Percentiles rank a stretch among this genome's conserved stretches.
Evolutionary conservation across 2,113 vertebrate species (phyloP).

Genomic region (Hippocampus zosterae): DNA sequence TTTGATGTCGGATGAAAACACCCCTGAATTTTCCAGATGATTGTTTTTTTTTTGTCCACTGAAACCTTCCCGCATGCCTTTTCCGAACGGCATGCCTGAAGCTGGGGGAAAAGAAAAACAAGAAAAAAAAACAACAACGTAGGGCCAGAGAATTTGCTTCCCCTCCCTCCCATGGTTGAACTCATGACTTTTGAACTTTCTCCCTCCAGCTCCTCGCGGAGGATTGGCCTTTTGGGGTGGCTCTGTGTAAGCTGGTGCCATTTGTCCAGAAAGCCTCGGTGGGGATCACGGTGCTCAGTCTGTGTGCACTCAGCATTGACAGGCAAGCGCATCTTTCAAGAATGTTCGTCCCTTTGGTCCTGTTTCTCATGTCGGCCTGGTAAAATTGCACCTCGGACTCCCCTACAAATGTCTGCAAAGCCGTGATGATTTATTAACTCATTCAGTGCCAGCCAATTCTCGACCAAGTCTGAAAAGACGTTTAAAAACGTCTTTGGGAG

Average conservation of each 20-base stretch:
- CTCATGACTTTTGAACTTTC: slow-evolving; percentile 11
- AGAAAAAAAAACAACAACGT: not conserved
- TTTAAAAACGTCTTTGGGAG: too few relatives aligned
- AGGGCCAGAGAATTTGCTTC: slow-evolving; percentile 17
- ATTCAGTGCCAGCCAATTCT: too few relatives aligned
- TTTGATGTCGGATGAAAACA: slow-evolving; percentile 6
- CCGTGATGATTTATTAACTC: not conserved
- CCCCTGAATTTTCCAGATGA: not conserved
- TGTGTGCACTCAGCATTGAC: slow-evolving; percentile 95
- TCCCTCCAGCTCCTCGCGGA: slow-evolving; percentile 80
- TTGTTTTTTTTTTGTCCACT: not conserved
- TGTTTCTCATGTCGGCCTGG: not conserved
- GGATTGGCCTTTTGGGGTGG: slow-evolving; percentile 92
- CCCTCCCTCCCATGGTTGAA: slow-evolving; percentile 12
- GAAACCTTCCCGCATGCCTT: slow-evolving; percentile 23
- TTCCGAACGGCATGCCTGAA: slow-evolving; percentile 9
- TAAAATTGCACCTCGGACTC: slow-evolving; percentile 9
- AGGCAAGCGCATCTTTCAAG: slow-evolving; percentile 71
- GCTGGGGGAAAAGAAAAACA: slow-evolving; percentile 2
- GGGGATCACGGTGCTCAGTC: slow-evolving; percentile 93
- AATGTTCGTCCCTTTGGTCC: not conserved
- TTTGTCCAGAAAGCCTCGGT: slow-evolving; percentile 96
- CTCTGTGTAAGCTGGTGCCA: slow-evolving; percentile 93
- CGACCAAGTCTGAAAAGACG: too few relatives aligned
- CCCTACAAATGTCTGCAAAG: not conserved